Evolutionary conservation across 2,113 vertebrate genomes (phyloP).

Genomic region (Myocastor coypus): DNA sequence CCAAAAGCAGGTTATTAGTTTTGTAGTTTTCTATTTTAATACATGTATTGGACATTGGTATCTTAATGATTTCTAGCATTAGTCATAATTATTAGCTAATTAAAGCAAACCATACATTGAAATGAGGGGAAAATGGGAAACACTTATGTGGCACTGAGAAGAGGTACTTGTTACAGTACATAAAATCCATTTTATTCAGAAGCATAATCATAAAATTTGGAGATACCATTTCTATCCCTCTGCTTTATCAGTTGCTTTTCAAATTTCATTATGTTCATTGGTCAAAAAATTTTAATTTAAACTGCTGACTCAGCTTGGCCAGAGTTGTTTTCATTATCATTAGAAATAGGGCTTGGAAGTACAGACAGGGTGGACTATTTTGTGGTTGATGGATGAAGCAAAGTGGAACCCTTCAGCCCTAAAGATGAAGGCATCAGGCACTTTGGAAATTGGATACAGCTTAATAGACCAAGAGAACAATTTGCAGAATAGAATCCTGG

Average conservation of each 20-base stretch:
- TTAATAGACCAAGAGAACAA: conserved; percentile 78
- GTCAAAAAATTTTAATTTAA: conserved; percentile 73
- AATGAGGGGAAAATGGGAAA: conserved; percentile 8
- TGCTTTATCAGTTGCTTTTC: conserved; percentile 63
- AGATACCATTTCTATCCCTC: conserved; percentile 1
- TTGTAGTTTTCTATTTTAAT: conserved; percentile 53
- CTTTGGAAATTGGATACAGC: conserved; percentile 75
- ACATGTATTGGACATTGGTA: background rate
- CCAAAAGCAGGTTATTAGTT: conserved; percentile 54
- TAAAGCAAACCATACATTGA: conserved; percentile 3
- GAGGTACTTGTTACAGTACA: conserved; percentile 20
- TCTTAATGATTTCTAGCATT: conserved; percentile 46
- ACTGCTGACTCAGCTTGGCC: conserved; percentile 70
- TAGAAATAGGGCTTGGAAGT: conserved; percentile 53
- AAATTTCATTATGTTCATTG: conserved; percentile 67
- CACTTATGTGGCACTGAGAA: background rate
- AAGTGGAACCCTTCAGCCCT: conserved; percentile 74
- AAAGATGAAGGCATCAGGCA: conserved; percentile 72
- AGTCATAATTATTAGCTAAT: conserved; percentile 39
- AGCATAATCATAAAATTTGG: conserved; percentile 53
- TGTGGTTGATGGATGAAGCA: conserved; percentile 73
- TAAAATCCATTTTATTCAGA: conserved; percentile 54
- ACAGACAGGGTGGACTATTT: conserved; percentile 59
- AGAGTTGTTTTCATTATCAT: conserved; percentile 71
- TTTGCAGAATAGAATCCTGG: conserved; percentile 75